Conservation (phyloP, 2,888 invertebrate species). For the Lithosia quadra region DNA sequence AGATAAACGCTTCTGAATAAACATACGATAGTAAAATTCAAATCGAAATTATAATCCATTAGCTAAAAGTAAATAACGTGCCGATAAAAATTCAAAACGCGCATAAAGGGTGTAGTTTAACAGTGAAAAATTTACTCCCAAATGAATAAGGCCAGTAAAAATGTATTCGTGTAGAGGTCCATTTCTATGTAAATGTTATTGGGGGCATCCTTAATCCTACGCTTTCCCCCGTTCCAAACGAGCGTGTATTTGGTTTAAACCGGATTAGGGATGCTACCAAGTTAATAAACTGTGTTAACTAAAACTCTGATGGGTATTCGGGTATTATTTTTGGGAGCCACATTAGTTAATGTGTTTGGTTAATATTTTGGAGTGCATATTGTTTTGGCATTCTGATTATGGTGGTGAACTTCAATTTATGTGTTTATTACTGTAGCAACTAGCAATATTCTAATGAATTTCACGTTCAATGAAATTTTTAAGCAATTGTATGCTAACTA, state of each 20-base stretch:
- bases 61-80: conserved; percentile 32
- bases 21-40: background rate
- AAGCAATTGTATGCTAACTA: too few species aligned
- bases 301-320: conserved; percentile 52
- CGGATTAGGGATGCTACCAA: conserved; percentile 76
- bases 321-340: conserved; percentile 44
- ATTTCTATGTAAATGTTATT: conserved; percentile 85
- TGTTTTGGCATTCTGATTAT: background rate
- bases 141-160: conserved; percentile 76
- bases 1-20: background rate
- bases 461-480: too few species aligned
- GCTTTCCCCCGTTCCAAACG: conserved; percentile 73
- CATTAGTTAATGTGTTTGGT: conserved; percentile 28
- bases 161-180: conserved; percentile 60
- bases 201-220: conserved; percentile 79
- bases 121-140: conserved; percentile 64
- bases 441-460: too few species aligned
- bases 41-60: conserved; percentile 26
- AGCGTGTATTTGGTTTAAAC: conserved; percentile 77
- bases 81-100: conserved; percentile 43
- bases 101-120: conserved; percentile 54
- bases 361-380: conserved; percentile 15
- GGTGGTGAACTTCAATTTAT: background rate
- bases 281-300: conserved; percentile 57
- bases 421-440: too few species aligned